Evolutionary conservation across 2,888 invertebrate species (phyloP), one percentile per base, ranked within the genome.

Genomic region (Leucophenga montana): DNA sequence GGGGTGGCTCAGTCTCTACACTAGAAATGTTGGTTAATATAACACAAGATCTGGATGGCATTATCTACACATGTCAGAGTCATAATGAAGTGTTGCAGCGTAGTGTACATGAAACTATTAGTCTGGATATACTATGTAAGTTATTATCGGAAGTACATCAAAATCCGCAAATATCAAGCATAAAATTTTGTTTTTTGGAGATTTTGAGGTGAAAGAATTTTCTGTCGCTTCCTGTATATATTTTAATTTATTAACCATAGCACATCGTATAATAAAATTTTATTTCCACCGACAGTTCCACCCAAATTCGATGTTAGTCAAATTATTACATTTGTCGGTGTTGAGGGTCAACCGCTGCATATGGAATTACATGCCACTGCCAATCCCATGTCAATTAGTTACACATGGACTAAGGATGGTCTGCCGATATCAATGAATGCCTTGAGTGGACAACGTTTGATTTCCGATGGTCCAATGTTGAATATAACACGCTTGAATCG

Each of bases 381-480:
- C 33, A 87, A 87, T 78, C 87, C 87, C 53, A 85, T 86, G 85
- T 70, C 82, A n/a, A 87, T 87, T 75, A 85, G 85, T 59, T 87
- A 86, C 56, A 85, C 87, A 67, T 87, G 87, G 87, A 88, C 86
- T 44, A 87, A 86, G 78, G 85, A 88, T 69, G 87, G 87, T 27
- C 77, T 88, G 65, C 87, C 88, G 66, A 88, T 87, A 67, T 86
- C 83, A 77, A 82, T 78, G 75, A 86, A 82, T 18, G 69, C 74
- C 9, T 66, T 78, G 27, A 83, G 80, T 33, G 85, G 84, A 0
- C 85, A 87, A 66, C 82, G 87, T 20, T 78, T 87, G 71, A 79
- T 86, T 69, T 85, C 85, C 9, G 87, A 87, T 53, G 88, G 88
- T 48, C 79, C 87, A 0, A 75, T 84, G 31, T 77, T 87, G 61